Conservation (phyloP, 2,113 vertebrate genomes). For the Crotophaga sulcirostris region DNA sequence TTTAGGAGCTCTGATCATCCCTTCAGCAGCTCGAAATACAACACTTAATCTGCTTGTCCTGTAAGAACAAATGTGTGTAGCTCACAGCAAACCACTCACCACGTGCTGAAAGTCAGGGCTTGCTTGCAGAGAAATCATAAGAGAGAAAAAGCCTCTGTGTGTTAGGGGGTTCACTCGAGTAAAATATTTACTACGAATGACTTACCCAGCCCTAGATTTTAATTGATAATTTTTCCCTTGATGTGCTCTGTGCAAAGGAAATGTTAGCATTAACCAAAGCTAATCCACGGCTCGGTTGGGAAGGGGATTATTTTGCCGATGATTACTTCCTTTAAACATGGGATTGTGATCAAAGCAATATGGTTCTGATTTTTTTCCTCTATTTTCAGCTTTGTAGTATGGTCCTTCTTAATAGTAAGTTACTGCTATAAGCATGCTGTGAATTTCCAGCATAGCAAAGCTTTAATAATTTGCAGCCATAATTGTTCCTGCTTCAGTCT, state of each 20-base stretch:
- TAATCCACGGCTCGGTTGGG: not conserved
- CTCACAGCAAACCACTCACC: accelerated
- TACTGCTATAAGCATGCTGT: not conserved
- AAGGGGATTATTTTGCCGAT: conserved; percentile 59
- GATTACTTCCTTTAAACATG: conserved; percentile 39
- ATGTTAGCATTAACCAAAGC: conserved; percentile 45
- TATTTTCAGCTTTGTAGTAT: conserved; percentile 26
- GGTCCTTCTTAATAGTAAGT: conserved; percentile 8
- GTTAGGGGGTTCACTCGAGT: not conserved
- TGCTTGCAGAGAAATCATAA: not conserved
- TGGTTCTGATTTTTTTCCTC: conserved; percentile 12
- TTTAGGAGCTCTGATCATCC: not conserved
- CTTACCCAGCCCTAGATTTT: conserved; percentile 31
- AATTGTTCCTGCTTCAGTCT: conserved; percentile 54
- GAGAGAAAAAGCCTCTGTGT: not conserved
- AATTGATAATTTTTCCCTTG: conserved; percentile 49
- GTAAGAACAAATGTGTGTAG: not conserved
- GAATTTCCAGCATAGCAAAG: conserved; percentile 45
- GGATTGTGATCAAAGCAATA: conserved; percentile 54
- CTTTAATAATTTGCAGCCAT: conserved; percentile 54
- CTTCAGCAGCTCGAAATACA: not conserved
- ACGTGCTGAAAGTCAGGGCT: not conserved
- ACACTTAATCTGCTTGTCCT: not conserved
- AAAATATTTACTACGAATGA: conserved; percentile 33
- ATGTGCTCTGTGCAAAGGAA: conserved; percentile 3